Evolutionary conservation across 2,888 invertebrate species (phyloP).

Genomic region (Cyclophora punctaria): DNA sequence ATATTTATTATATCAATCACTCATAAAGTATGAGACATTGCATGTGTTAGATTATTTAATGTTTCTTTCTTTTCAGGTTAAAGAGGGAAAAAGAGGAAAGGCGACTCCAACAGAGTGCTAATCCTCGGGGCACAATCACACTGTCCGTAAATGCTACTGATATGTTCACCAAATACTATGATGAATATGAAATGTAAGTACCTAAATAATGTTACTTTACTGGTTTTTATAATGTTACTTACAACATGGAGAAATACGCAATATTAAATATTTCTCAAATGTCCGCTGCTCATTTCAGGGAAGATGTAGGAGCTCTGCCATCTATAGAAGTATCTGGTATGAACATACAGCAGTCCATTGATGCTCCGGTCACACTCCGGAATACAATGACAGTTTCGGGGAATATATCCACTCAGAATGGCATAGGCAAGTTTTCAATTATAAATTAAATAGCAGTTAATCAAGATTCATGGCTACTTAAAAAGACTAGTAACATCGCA

Average conservation of each 20-base stretch:
- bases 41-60: too few relatives aligned
- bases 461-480: too few relatives aligned
- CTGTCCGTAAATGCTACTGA: conserved; percentile 95
- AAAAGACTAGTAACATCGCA: too few relatives aligned
- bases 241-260: too few relatives aligned
- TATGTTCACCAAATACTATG: conserved; percentile 89
- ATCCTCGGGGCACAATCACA: conserved; percentile 91
- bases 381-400: conserved; percentile 91
- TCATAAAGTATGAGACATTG: not conserved
- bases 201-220: too few relatives aligned
- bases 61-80: conserved; percentile 43
- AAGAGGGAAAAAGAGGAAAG: conserved; percentile 91
- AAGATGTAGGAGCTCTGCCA: conserved; percentile 77
- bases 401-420: conserved; percentile 89
- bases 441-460: too few relatives aligned
- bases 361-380: conserved; percentile 90
- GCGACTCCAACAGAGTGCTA: conserved; percentile 90
- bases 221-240: too few relatives aligned
- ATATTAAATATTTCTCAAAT: conserved; percentile 4
- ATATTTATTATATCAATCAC: too few relatives aligned
- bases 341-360: conserved; percentile 94
- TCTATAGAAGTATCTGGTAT: conserved; percentile 93
- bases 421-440: conserved; percentile 75
- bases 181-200: conserved; percentile 77
- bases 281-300: conserved; percentile 40